Evolutionary conservation across 2,113 vertebrate species (phyloP).

Genomic region (Pituophis catenifer): DNA sequence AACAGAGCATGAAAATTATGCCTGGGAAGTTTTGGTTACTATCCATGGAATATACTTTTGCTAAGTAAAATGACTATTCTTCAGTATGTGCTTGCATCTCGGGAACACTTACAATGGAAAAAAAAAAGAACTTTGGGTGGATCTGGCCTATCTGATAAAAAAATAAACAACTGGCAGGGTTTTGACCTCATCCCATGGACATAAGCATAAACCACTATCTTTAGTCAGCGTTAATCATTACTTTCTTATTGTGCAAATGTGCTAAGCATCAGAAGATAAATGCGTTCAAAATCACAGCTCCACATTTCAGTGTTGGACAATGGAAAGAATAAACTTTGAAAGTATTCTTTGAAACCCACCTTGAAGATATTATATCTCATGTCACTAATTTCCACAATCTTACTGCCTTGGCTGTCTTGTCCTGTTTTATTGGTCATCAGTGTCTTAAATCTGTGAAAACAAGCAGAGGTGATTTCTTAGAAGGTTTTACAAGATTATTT

Average conservation of each 20-base stretch:
- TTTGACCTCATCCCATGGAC: background rate
- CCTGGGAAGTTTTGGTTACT: background rate
- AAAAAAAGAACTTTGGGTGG: background rate
- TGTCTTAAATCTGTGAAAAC: conserved; percentile 83
- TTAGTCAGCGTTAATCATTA: background rate
- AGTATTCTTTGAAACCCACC: conserved; percentile 64
- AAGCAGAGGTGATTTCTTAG: background rate
- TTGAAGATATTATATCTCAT: conserved; percentile 92
- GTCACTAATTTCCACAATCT: conserved; percentile 85
- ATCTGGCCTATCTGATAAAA: background rate
- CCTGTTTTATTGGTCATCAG: conserved; percentile 81
- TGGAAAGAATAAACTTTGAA: background rate
- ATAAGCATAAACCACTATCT: background rate
- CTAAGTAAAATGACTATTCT: background rate
- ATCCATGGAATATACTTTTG: background rate
- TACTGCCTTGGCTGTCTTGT: conserved; percentile 73
- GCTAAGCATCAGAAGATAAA: background rate
- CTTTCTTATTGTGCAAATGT: background rate
- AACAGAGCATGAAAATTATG: conserved; percentile 8
- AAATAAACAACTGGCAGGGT: background rate
- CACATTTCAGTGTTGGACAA: background rate
- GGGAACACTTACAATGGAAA: background rate
- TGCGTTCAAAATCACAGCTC: background rate
- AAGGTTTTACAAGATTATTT: background rate
- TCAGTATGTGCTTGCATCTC: background rate